phyloP scores from a whole-genome alignment of 2,113 vertebrate species.

The Nicator chloris region DNA sequence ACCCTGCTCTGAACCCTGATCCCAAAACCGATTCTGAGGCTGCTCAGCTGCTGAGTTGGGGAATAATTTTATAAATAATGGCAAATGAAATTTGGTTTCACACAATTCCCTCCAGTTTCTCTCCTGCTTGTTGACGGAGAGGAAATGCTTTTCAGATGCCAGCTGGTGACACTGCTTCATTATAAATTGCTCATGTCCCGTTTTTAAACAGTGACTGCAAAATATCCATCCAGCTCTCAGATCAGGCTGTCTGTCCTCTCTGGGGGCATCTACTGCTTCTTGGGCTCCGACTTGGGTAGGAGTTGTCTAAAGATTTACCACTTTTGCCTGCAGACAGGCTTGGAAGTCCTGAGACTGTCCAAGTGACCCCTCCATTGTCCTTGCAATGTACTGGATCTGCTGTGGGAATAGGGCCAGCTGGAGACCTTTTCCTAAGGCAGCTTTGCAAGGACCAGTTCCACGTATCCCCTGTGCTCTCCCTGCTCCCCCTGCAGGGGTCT shows the following conservation, averaged over 20 bases:
- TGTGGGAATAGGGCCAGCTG: neutral
- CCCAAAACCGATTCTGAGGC: neutral
- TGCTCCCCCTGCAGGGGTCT: neutral
- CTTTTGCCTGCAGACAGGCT: neutral
- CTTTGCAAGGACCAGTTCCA: neutral
- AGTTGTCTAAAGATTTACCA: neutral
- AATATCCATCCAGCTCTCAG: neutral
- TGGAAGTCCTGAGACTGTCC: neutral
- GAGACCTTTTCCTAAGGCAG: neutral
- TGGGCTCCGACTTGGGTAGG: neutral
- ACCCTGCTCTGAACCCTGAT: neutral
- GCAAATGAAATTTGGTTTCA: neutral
- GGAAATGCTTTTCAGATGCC: conserved; percentile 49
- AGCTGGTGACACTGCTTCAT: conserved; percentile 64
- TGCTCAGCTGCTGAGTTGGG: neutral
- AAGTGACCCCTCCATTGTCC: neutral
- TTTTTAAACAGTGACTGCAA: neutral
- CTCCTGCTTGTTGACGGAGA: neutral
- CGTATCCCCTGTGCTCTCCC: neutral
- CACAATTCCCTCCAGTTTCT: neutral
- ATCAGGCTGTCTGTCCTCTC: neutral
- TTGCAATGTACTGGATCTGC: neutral
- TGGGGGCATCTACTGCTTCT: neutral
- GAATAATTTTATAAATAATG: neutral
- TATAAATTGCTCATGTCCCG: neutral